Evolutionary conservation across 2,888 invertebrate genomes (phyloP).

Genomic region (Diarsia mendica): DNA sequence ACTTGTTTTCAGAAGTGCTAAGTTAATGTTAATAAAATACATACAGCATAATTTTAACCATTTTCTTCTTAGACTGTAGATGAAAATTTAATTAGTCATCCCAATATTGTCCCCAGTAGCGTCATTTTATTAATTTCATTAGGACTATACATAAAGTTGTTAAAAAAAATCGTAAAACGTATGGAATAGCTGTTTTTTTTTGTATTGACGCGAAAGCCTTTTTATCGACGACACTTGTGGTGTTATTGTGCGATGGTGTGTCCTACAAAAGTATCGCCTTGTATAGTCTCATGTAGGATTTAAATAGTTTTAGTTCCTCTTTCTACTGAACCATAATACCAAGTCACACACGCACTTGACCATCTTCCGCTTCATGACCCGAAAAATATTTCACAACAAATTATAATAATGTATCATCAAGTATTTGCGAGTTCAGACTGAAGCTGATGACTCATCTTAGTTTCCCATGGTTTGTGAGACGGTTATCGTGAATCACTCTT

Average conservation of each 20-base stretch:
- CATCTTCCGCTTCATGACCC: slow-evolving; percentile 24
- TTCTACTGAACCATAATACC: slow-evolving; percentile 14
- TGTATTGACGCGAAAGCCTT: not conserved
- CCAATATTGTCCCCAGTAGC: too few relatives aligned
- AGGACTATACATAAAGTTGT: not conserved
- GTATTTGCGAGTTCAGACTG: slow-evolving; percentile 38
- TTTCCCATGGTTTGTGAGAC: slow-evolving; percentile 53
- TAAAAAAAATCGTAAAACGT: not conserved
- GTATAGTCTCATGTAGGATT: not conserved
- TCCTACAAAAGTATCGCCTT: not conserved
- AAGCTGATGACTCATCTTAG: slow-evolving; percentile 41
- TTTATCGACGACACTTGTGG: not conserved
- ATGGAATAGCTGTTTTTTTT: not conserved
- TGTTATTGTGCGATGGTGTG: not conserved
- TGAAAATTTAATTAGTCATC: too few relatives aligned
- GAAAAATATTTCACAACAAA: slow-evolving; percentile 51
- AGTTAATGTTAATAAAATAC: not conserved
- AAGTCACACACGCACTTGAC: not conserved
- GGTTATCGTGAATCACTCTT: slow-evolving; percentile 48
- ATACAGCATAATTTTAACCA: not conserved
- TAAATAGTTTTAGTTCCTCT: not conserved
- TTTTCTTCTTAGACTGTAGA: too few relatives aligned
- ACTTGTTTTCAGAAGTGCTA: not conserved
- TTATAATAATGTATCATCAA: slow-evolving; percentile 44
- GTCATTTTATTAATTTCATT: not conserved